Base-by-base conservation (phyloP, 2,888 invertebrate species). In the Philereme transversata region DNA sequence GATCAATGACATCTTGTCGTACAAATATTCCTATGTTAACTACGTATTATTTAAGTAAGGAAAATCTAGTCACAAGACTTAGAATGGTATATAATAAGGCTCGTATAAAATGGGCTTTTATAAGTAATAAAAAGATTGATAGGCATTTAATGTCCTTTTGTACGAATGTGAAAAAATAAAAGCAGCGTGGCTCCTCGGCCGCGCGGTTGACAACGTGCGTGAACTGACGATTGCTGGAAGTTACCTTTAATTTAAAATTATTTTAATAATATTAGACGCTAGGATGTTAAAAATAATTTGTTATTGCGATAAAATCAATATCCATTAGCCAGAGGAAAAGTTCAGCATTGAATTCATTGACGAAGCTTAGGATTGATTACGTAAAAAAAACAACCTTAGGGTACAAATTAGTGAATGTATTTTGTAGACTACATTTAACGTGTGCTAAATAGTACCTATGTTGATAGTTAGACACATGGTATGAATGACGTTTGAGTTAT, bases 1-100 rank as follows among this genome's bases (percentile, higher is more conserved):
- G 89, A 91, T 90, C 86, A 85, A 88, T 90, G 90, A 90, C 91
- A 91, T 91, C 91, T 90, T 88, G 90, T 91, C 92, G 92, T 92
- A 92, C 92, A 92, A 92, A 92, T 92, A 92, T 91, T 91, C 91
- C 92, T 92, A 91, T 89, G 88, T 90, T 91, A 87, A 88, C 88
- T 90, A 90, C 79, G 87, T 91, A 90, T 87, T 90, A 87, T 84
- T 86, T 88, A 87, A 83, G 78, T 90, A 91, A 90, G 89, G 78
- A 87, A 90, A 90, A 88, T 92, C 92, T 92, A 92, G 92, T 92
- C 92, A 92, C 84, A 87, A 88, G 92, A 92, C 92, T 91, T 91
- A 90, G 89, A 88, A 86, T 86, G 84, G 90, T 80, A 79, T 74
- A 85, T 84, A 87, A 85, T 83, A 84, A 81, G 79, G 88, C 89